Base-by-base conservation (phyloP, 1,140 invertebrate species). In the Drosophila ohnishii region DNA sequence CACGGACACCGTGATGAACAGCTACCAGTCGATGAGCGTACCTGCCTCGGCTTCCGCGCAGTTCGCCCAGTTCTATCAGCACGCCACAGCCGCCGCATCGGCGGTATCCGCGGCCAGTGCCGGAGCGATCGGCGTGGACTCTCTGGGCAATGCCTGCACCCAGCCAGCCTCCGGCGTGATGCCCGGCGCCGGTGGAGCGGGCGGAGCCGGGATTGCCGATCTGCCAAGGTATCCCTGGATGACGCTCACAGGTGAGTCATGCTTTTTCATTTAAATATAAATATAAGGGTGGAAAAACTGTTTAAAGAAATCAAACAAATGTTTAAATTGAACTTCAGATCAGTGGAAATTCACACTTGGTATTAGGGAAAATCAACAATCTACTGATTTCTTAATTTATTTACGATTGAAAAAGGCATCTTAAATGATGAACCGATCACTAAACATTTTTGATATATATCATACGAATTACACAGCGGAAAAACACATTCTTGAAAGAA, bases 221-320 rank as follows among this genome's bases (percentile, higher is more conserved):
- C 96, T 98, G 89, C 97, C 97, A 14, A 94, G 97, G 90, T 98
- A 98, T 92, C 97, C 97, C n/a, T 98, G 97, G 97, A 98, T 98
- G 97, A 97, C 97, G 80, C 97, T 98, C 92, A 97, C 97, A 94
- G 97, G 97, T 98, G 94, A 90, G 80, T 80, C 60, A 60, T 6
- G 2, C 1, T 8, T 10, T n/a, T 3, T 0, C 19, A 58, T 19
- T 0, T n/a, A 10, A 13, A 16, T 32, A 13, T 13, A 25, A 42
- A 4, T 25, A n/a, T 2, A 25, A 37, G 34, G 14, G 19, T 11
- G 13, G 13, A 25, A 37, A 55, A 55, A 4, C 0, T 7, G 10
- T 2, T 10, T 10, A 4, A 13, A 10, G 1, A 30, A 30, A 6
- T 10, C 5, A 47, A 2, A 16, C 7, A 28, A n/a, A 48, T n/a